Percentiles rank a stretch among this genome's conserved stretches.
These are phyloP conservation scores for Platycheirus albimanus DNA, from an alignment of 2,888 invertebrate genomes.

Conservation along the genomic window DNA sequence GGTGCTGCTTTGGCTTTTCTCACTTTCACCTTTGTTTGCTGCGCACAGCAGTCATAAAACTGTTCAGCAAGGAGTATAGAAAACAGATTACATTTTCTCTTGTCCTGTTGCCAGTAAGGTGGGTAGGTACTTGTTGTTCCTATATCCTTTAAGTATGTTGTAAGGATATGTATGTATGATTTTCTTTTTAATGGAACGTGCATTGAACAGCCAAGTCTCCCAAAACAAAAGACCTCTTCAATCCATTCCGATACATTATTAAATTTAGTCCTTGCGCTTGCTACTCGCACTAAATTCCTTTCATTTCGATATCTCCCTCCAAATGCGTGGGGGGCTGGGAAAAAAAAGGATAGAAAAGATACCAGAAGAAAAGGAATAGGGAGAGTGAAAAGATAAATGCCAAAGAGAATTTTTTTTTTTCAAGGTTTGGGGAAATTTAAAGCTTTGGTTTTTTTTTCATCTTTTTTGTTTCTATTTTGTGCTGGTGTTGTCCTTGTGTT, in stretches of 20 bases:
- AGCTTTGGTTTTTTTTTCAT: slow-evolving; percentile 28
- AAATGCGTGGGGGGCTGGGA: slow-evolving; percentile 11
- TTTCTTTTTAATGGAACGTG: slow-evolving; percentile 31
- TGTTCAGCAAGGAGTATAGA: background rate
- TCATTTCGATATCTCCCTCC: background rate
- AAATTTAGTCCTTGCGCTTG: slow-evolving; percentile 61
- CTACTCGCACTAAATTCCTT: slow-evolving; percentile 28
- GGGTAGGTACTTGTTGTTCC: background rate
- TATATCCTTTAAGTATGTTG: slow-evolving; percentile 12
- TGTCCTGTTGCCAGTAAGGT: slow-evolving; percentile 1
- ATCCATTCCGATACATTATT: slow-evolving; percentile 71
- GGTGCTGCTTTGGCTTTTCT: slow-evolving; percentile 1
- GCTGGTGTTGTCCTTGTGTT: too few species aligned
- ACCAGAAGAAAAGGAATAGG: background rate
- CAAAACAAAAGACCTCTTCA: slow-evolving; percentile 52
- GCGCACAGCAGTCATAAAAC: slow-evolving; percentile 48
- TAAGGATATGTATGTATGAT: slow-evolving; percentile 8
- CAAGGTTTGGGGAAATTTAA: slow-evolving; percentile 50
- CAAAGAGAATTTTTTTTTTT: slow-evolving; percentile 2
- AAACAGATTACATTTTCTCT: slow-evolving; percentile 10
- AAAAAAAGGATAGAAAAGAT: background rate
- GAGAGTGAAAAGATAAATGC: slow-evolving; percentile 10
- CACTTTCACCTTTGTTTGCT: slow-evolving; percentile 57
- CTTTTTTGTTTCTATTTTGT: slow-evolving; percentile 31
- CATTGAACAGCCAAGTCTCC: slow-evolving; percentile 7